These are phyloP conservation scores for Junonia oenone DNA, from an alignment of 2,888 invertebrate species.

Conservation along the genomic window DNA sequence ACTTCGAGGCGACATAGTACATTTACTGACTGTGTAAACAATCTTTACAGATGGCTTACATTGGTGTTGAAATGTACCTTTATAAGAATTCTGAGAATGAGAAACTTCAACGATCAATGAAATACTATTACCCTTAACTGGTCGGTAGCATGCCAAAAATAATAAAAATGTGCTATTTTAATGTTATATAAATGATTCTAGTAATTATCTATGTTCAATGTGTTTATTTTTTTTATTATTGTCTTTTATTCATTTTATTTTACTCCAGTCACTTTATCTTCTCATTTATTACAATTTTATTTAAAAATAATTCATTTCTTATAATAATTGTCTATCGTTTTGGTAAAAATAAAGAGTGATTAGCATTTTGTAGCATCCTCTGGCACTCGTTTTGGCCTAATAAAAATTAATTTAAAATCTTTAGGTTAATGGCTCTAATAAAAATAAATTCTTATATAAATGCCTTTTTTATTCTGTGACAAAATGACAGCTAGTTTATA, in stretches of 20 bases:
- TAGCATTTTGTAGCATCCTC: background rate
- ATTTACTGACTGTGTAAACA: slow-evolving; percentile 14
- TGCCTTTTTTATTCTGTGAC: slow-evolving; percentile 9
- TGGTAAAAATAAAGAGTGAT: background rate
- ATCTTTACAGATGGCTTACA: slow-evolving; percentile 33
- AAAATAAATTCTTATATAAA: background rate
- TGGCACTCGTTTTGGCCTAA: slow-evolving; percentile 3
- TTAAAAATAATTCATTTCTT: background rate
- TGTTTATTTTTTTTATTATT: background rate
- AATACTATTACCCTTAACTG: slow-evolving; percentile 1
- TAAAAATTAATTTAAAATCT: background rate
- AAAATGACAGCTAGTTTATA: background rate
- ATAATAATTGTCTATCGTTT: background rate
- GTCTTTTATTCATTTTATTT: background rate
- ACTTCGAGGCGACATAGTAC: background rate
- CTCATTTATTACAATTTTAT: no score
- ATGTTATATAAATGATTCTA: background rate
- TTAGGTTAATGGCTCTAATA: no score
- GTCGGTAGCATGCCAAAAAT: slow-evolving; percentile 1
- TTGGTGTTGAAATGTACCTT: slow-evolving; percentile 31
- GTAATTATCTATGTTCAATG: background rate
- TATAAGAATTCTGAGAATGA: slow-evolving; percentile 26
- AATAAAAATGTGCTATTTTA: slow-evolving; percentile 2
- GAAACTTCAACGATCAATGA: slow-evolving; percentile 14
- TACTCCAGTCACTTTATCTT: background rate